These are phyloP conservation scores for Arctocebus calabarensis DNA, from an alignment of 2,797 vertebrate genomes.

Conservation along the genomic window DNA sequence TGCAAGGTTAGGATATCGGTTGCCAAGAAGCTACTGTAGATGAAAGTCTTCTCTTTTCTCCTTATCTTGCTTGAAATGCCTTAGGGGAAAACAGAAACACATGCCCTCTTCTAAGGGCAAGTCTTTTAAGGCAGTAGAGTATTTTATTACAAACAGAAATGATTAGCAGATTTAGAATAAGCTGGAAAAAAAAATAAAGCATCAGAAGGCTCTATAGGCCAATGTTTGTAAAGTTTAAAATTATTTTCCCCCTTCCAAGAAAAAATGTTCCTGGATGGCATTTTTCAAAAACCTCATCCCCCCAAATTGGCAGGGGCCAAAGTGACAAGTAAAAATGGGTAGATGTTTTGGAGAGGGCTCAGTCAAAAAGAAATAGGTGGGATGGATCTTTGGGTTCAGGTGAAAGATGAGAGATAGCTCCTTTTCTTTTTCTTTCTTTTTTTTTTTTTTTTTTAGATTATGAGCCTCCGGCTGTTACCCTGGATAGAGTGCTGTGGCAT, in stretches of 20 bases:
- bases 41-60: not conserved
- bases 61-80: not conserved
- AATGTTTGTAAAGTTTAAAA: not conserved
- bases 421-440: too few species aligned
- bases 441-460: too few species aligned
- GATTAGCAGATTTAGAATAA: not conserved
- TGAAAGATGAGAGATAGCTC: not conserved
- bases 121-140: not conserved
- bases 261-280: not conserved
- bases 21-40: not conserved
- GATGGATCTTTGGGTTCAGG: not conserved
- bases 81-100: too few species aligned
- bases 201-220: not conserved
- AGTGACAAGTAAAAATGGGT: not conserved
- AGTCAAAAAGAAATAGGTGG: not conserved
- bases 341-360: not conserved
- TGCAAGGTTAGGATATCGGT: not conserved
- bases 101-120: not conserved
- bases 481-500: too few species aligned
- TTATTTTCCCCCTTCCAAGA: not conserved
- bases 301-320: not conserved
- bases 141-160: not conserved
- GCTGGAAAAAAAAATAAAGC: not conserved
- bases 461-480: too few species aligned
- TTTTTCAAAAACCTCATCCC: too few species aligned